Conservation (phyloP, 1,140 invertebrate species). For the Drosophila nikananu region DNA sequence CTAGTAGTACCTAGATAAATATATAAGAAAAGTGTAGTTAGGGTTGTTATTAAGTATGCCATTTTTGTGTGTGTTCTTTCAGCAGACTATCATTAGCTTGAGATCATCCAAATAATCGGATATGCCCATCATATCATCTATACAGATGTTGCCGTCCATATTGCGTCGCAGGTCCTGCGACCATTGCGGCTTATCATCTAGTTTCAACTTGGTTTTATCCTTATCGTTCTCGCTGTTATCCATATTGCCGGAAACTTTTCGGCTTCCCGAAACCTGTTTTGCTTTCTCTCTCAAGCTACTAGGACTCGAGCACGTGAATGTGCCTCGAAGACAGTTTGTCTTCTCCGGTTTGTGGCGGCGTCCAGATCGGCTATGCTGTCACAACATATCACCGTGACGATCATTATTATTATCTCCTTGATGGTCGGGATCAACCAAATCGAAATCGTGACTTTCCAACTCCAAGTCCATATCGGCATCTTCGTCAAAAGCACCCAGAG, state of each 20-base stretch:
- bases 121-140: constrained; percentile 36
- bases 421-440: constrained; percentile 85
- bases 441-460: constrained; percentile 83
- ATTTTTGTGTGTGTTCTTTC: constrained; percentile 9
- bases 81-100: constrained; percentile 52
- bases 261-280: not conserved
- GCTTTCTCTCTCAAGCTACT: not conserved
- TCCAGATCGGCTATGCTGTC: constrained; percentile 77
- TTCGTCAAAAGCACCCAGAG: constrained; percentile 76
- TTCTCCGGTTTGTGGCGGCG: constrained; percentile 5
- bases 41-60: not conserved
- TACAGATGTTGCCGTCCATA: constrained; percentile 20
- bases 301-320: constrained; percentile 14
- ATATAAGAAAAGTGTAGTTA: not conserved
- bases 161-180: constrained; percentile 1
- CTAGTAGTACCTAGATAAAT: not conserved
- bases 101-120: constrained; percentile 44
- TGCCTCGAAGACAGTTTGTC: not conserved
- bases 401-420: constrained; percentile 78
- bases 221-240: not conserved
- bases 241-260: not conserved
- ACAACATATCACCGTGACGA: constrained; percentile 86
- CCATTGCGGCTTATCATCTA: constrained; percentile 1
- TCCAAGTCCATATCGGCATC: constrained; percentile 78
- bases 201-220: not conserved